Conservation (phyloP, 2,797 vertebrate species). For the Mallotus villosus region DNA sequence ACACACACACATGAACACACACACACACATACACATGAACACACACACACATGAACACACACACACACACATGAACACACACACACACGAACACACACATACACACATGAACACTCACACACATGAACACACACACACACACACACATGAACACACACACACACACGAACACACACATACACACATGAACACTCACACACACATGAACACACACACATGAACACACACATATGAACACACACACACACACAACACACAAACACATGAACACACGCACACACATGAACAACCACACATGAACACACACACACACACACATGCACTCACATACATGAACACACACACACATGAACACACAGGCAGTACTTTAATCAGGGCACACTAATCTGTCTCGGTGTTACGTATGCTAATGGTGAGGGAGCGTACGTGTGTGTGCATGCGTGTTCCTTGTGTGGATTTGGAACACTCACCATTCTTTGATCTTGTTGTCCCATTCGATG, state of each 20-base stretch:
- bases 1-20: slow-evolving; percentile 19
- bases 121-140: no score
- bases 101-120: no score
- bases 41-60: slow-evolving; percentile 1
- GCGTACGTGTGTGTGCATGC: background rate
- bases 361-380: no score
- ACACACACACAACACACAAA: slow-evolving; percentile 22
- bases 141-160: background rate
- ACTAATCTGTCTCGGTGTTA: no score
- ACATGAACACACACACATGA: slow-evolving; percentile 24
- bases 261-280: slow-evolving; percentile 7
- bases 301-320: background rate
- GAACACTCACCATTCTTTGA: slow-evolving; percentile 83
- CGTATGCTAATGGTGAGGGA: background rate
- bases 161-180: slow-evolving; percentile 2
- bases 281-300: slow-evolving; percentile 8
- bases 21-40: slow-evolving; percentile 6
- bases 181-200: slow-evolving; percentile 15
- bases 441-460: background rate
- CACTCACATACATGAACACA: background rate
- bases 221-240: no score
- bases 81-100: background rate
- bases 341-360: background rate
- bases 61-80: background rate
- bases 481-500: slow-evolving; percentile 84